Evolutionary conservation across 2,797 vertebrate species (phyloP).

Genomic region (Gadopsis bispinosus): DNA sequence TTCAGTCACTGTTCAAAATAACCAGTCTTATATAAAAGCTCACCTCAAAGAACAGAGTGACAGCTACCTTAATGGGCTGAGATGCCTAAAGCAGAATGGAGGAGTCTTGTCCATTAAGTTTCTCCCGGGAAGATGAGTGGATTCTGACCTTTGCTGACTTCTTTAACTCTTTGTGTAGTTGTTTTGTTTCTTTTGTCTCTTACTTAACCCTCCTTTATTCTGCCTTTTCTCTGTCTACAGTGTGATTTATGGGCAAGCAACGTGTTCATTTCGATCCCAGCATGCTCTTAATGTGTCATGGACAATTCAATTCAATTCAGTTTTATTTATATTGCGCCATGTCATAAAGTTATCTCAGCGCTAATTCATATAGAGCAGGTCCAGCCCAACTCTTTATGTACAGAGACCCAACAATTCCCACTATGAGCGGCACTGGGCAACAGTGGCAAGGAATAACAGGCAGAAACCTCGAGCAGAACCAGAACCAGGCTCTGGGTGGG

Average conservation of each 20-base stretch:
- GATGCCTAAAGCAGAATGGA: background rate
- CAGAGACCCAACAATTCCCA: no score
- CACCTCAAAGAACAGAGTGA: background rate
- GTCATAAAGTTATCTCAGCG: no score
- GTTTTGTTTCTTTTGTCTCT: background rate
- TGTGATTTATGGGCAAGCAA: background rate
- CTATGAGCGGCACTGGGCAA: no score
- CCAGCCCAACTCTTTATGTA: no score
- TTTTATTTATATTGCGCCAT: no score
- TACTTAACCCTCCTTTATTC: no score
- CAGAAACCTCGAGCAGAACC: no score
- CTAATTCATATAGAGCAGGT: no score
- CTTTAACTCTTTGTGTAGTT: background rate
- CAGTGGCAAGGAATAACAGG: no score
- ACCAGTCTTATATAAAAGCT: background rate
- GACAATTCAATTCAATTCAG: background rate
- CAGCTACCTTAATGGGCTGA: background rate
- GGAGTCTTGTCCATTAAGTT: background rate
- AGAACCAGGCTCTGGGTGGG: no score
- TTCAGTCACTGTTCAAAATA: background rate
- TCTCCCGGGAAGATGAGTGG: background rate
- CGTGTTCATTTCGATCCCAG: background rate
- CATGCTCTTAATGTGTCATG: constrained; percentile 5
- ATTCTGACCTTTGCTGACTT: background rate
- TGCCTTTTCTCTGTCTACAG: background rate